Evolutionary conservation across 2,888 invertebrate genomes (phyloP).

Genomic region (Ferdinandea cuprea): DNA sequence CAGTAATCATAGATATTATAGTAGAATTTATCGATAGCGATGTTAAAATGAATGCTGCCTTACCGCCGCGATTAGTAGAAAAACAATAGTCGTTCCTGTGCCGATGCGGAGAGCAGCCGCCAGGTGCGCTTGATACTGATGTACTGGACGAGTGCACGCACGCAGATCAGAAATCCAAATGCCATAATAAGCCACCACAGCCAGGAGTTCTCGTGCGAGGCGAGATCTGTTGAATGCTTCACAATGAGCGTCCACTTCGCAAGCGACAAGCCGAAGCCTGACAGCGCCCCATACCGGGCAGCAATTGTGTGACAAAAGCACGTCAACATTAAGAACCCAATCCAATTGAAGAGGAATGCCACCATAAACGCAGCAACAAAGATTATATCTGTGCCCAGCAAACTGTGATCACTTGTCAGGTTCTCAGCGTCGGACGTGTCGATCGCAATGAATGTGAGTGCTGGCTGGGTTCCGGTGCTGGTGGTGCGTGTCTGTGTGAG

Average conservation of each 20-base stretch:
- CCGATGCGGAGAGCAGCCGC: constrained; percentile 92
- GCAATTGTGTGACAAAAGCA: constrained; percentile 98
- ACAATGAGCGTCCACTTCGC: constrained; percentile 98
- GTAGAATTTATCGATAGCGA: constrained; percentile 61
- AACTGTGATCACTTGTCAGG: constrained; percentile 89
- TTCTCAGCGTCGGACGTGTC: constrained; percentile 88
- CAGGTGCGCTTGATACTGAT: constrained; percentile 94
- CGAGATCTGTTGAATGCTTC: constrained; percentile 94
- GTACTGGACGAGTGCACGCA: constrained; percentile 93
- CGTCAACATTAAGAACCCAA: constrained; percentile 95
- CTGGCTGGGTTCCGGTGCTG: constrained; percentile 82
- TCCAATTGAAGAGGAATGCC: constrained; percentile 97
- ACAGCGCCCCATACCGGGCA: constrained; percentile 94
- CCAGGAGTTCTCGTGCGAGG: constrained; percentile 94
- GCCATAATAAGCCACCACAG: constrained; percentile 96
- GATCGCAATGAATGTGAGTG: constrained; percentile 89
- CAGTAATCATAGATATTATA: constrained; percentile 58
- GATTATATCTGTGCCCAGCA: constrained; percentile 96
- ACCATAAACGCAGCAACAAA: constrained; percentile 97
- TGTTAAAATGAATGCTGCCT: constrained; percentile 44
- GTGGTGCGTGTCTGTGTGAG: constrained; percentile 79
- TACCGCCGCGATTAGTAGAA: constrained; percentile 86
- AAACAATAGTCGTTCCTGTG: constrained; percentile 93
- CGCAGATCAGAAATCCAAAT: constrained; percentile 93
- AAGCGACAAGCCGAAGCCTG: constrained; percentile 95